Evolutionary conservation across 92 coral and sea anemone species (phyloP).

Genomic region (Umimayanthus kanabou): DNA sequence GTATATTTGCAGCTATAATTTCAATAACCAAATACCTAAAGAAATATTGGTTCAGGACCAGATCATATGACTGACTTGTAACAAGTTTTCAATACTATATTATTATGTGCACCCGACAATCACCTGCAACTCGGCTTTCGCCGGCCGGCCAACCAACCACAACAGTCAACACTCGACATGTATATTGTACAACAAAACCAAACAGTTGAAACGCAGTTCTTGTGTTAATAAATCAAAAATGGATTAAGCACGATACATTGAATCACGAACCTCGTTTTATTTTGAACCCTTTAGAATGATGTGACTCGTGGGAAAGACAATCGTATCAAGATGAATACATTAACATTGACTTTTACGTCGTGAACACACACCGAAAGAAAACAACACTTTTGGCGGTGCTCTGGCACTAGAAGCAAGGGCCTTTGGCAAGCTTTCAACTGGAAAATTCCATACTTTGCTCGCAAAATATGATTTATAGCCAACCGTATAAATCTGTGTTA

Average conservation of each 20-base stretch:
- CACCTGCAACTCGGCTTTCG: constrained; percentile 29
- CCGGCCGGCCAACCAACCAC: background rate
- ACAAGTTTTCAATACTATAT: constrained; percentile 17
- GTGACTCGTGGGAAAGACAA: background rate
- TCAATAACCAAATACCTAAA: background rate
- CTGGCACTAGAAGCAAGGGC: background rate
- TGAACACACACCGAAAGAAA: constrained; percentile 21
- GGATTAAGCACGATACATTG: background rate
- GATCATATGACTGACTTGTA: background rate
- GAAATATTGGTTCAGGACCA: background rate
- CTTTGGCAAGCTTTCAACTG: constrained; percentile 10
- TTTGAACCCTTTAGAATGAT: background rate
- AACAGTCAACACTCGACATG: too few relatives aligned
- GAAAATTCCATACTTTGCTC: background rate
- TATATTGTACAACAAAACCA: background rate
- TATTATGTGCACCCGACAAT: constrained; percentile 6
- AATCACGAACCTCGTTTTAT: background rate
- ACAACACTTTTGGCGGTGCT: background rate
- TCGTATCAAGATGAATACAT: background rate
- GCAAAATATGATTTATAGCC: background rate
- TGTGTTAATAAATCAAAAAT: background rate
- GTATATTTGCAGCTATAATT: constrained; percentile 8
- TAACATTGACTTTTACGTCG: constrained; percentile 27
- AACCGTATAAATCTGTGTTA: background rate
- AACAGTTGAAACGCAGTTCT: background rate